Conservation (phyloP, 2,888 invertebrate genomes). For the Drosophila paramelanica region DNA sequence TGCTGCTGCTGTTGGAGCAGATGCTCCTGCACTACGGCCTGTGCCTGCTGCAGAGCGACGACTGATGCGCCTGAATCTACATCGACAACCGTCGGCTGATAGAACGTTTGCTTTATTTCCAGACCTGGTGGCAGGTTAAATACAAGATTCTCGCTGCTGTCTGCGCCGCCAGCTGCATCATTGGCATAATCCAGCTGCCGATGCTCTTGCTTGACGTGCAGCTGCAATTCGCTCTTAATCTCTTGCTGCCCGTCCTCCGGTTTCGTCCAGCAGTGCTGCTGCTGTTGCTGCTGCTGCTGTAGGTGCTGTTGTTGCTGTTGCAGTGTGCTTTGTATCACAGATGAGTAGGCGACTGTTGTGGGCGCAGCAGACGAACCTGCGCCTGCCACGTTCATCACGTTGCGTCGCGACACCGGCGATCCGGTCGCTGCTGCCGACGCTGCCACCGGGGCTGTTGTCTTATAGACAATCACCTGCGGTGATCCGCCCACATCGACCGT, state of each 20-base stretch:
- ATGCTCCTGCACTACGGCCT: slow-evolving; percentile 65
- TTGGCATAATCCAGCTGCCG: slow-evolving; percentile 78
- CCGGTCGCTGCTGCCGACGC: slow-evolving; percentile 61
- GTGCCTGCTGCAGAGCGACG: slow-evolving; percentile 65
- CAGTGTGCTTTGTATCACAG: slow-evolving; percentile 88
- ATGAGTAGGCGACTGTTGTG: slow-evolving; percentile 90
- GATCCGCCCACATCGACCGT: slow-evolving; percentile 71
- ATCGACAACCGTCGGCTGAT: slow-evolving; percentile 62
- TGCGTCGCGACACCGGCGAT: slow-evolving; percentile 77
- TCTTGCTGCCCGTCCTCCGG: slow-evolving; percentile 78
- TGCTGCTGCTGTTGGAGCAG: slow-evolving; percentile 61
- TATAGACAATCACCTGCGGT: slow-evolving; percentile 83
- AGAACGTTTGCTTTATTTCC: slow-evolving; percentile 82
- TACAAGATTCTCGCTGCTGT: slow-evolving; percentile 80
- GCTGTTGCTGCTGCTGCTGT: slow-evolving; percentile 63
- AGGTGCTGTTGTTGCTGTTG: slow-evolving; percentile 64
- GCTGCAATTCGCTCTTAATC: slow-evolving; percentile 81
- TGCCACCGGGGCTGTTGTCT: slow-evolving; percentile 64
- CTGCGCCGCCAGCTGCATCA: slow-evolving; percentile 55
- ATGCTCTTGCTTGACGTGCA: slow-evolving; percentile 83
- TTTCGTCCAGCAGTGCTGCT: slow-evolving; percentile 78
- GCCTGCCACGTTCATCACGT: slow-evolving; percentile 74
- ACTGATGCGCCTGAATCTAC: slow-evolving; percentile 39
- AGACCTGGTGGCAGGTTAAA: slow-evolving; percentile 82
- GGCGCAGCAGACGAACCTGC: slow-evolving; percentile 81